These are phyloP conservation scores for Drosophila nigrodunni DNA, from an alignment of 1,140 invertebrate genomes.

Conservation along the genomic window DNA sequence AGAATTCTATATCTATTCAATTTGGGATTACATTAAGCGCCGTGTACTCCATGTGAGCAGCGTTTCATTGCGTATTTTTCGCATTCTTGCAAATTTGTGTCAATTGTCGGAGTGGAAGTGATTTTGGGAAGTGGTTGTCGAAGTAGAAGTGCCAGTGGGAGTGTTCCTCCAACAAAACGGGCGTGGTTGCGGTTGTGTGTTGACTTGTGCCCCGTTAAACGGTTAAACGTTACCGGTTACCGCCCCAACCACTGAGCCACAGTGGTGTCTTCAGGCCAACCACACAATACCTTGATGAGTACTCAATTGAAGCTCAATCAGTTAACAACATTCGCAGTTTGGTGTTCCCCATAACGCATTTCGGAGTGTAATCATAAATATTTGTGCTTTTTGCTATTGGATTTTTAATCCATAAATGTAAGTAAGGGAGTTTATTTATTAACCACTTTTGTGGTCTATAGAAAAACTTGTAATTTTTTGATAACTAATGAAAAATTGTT, in stretches of 20 bases:
- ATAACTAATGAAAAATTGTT: too few species aligned
- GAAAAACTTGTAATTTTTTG: too few species aligned
- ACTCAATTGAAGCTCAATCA: slow-evolving; percentile 76
- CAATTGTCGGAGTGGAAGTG: slow-evolving; percentile 27
- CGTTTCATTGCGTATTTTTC: slow-evolving; percentile 67
- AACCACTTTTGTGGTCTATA: too few species aligned
- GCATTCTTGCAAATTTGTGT: slow-evolving; percentile 77
- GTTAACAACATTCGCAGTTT: slow-evolving; percentile 65
- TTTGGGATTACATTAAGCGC: neutral
- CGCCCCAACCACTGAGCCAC: slow-evolving; percentile 1
- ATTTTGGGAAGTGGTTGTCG: too few species aligned
- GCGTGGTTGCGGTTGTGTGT: slow-evolving; percentile 13
- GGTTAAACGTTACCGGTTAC: slow-evolving; percentile 21
- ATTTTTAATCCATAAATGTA: slow-evolving; percentile 37
- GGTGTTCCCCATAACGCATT: slow-evolving; percentile 30
- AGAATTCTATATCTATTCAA: slow-evolving; percentile 16
- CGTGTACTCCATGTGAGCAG: slow-evolving; percentile 26
- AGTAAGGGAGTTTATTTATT: slow-evolving; percentile 23
- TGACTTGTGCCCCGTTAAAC: slow-evolving; percentile 5
- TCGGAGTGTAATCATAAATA: slow-evolving; percentile 5
- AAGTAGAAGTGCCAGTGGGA: slow-evolving; percentile 44
- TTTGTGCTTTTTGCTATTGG: slow-evolving; percentile 14
- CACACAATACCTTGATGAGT: slow-evolving; percentile 63
- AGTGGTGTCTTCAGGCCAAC: slow-evolving; percentile 18
- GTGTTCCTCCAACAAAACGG: slow-evolving; percentile 13